Evolutionary conservation across 2,113 vertebrate species (phyloP).

Genomic region (Microcebus tavaratra): DNA sequence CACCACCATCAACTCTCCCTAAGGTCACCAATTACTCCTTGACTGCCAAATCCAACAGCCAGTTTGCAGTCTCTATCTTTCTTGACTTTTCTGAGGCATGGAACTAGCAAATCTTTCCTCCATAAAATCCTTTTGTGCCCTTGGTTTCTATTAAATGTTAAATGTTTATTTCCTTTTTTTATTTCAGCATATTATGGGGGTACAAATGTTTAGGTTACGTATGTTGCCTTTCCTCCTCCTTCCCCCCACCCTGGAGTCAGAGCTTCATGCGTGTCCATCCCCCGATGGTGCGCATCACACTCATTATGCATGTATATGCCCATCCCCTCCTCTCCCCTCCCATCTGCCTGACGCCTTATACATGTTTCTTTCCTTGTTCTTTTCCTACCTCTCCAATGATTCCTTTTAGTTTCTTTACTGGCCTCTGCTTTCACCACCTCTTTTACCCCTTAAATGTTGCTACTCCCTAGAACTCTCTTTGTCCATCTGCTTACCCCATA

Average conservation of each 20-base stretch:
- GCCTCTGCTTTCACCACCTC: neutral
- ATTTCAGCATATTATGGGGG: no score
- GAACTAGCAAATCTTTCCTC: neutral
- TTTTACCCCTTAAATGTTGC: neutral
- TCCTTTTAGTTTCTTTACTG: neutral
- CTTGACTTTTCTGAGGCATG: neutral
- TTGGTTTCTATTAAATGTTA: neutral
- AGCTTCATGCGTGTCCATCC: no score
- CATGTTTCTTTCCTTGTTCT: neutral
- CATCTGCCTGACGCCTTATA: neutral
- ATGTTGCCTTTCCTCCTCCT: no score
- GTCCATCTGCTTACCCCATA: neutral
- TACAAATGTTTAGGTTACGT: no score
- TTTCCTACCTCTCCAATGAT: neutral
- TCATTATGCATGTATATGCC: no score
- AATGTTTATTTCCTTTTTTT: neutral
- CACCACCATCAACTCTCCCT: neutral
- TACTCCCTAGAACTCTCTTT: neutral
- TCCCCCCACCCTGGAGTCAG: no score
- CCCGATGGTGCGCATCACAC: no score
- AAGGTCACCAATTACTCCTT: neutral
- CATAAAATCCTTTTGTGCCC: neutral
- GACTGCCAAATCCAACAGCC: neutral
- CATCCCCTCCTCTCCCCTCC: no score
- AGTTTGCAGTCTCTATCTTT: neutral